Base-by-base conservation (phyloP, 2,113 vertebrate genomes). In the Turnix velox region DNA sequence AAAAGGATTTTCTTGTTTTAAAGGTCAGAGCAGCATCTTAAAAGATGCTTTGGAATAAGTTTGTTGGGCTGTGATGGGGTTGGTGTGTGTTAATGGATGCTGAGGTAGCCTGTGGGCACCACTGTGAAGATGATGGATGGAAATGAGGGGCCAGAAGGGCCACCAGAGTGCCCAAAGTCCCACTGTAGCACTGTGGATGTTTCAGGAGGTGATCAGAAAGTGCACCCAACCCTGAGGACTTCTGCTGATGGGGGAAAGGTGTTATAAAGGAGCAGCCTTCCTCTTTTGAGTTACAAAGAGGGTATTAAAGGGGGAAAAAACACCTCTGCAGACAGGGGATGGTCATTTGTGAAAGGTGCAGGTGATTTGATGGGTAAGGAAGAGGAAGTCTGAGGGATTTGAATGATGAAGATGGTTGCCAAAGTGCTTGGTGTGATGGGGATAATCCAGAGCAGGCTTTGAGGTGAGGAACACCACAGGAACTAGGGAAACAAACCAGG, bases 1-100 rank as follows among this genome's bases (percentile, higher is more conserved):
- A 95, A 96, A 88, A 96, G 94, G 94, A 96, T 97, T 98, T 98
- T 97, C 97, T 97, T 51, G 2, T 96, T 96, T 94, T 97, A 98
- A 97, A 98, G 97, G 97, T 98, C 97, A 98, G 81, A 69, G 81
- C 74, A 82, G 93, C 96, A 82, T 78, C 81, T 55, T 95, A 77
- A 93, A 96, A 94, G 78, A 58, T 82, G 45, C 80, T 96, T 95
- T 95, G 63, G 15, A 5, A 72, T n/a, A 33, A 77, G 93, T 95
- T 93, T 92, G 93, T 78, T 87, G 92, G 87, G 59, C 94, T 87
- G 46, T 93, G 96, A 87, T 87, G 92, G 92, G 92, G 78, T 94
- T 69, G 65, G 15, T 89, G 80, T 23, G 39, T 52, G 30, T 55
- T 68, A 57, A 45, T 14, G 28, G 86, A 80, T 91, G 45, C n/a